Evolutionary conservation across 2,797 vertebrate genomes (phyloP), one percentile per base, ranked within the genome.

Genomic region (Acipenser transmontanus): DNA sequence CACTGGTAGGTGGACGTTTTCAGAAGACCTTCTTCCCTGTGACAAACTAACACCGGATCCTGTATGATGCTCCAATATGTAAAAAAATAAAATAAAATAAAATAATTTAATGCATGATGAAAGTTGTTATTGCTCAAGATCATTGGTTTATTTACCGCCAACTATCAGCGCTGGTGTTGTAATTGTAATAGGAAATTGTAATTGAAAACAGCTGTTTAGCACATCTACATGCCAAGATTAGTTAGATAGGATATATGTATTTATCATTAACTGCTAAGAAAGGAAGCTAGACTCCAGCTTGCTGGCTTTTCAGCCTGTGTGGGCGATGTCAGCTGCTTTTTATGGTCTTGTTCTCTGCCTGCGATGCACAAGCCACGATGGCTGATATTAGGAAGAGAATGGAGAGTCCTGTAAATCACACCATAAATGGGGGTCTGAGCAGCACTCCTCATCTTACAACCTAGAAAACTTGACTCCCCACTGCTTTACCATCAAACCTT

Each of bases 201-300:
- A 51, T 61, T 14, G 47, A 68, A 68, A 62, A 47, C 61, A 68
- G 66, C 66, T 62, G 66, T 52, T 61, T 62, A 62, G n/a, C 54
- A n/a, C 10, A 62, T 13, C 20, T 10, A 6, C 12, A 50, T 17
- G 63, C 63, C 63, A 13, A 63, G 66, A 62, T 68, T 51, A 56
- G 12, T 2, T 34, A 47, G 60, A 61, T 6, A 34, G 60, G 17
- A 61, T 1, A 47, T 12, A 7, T 61, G 17, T 61, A 61, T 61
- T 61, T 61, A 61, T 20, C 17, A 61, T 34, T 17, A 20, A 61
- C 7, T 61, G 60, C 60, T n/a, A 8, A 47, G 47, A 61, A 61
- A 61, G 14, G 60, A 6, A 61, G 60, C 7, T 34, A 8, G 17
- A 61, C 10, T 8, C 7, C 60, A 61, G 17, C 60, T 57, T 57